These are phyloP conservation scores for Slavum lentiscoides DNA, from an alignment of 2,888 invertebrate species.

Conservation along the genomic window DNA sequence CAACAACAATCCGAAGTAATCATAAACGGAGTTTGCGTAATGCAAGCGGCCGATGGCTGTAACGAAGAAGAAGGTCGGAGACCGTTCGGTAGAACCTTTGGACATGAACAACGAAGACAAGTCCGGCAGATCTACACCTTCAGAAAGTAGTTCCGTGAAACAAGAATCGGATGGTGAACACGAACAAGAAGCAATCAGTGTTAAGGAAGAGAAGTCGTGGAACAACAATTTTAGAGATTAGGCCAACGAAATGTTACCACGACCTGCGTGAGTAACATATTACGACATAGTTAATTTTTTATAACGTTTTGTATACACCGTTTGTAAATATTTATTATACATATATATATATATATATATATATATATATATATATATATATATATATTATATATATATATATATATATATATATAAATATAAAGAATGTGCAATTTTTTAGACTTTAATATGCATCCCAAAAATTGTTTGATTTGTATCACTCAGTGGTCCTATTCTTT, in stretches of 20 bases:
- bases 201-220: slow-evolving; percentile 51
- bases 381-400: slow-evolving; percentile 25
- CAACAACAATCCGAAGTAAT: slow-evolving; percentile 74
- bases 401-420: slow-evolving; percentile 26
- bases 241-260: slow-evolving; percentile 44
- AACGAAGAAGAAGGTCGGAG: slow-evolving; percentile 60
- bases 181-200: slow-evolving; percentile 45
- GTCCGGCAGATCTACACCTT: slow-evolving; percentile 41
- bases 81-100: slow-evolving; percentile 78
- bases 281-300: slow-evolving; percentile 48
- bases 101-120: slow-evolving; percentile 63
- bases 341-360: slow-evolving; percentile 46
- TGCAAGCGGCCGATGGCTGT: slow-evolving; percentile 74
- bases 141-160: slow-evolving; percentile 34
- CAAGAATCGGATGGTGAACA: slow-evolving; percentile 45
- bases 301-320: slow-evolving; percentile 48
- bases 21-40: slow-evolving; percentile 91
- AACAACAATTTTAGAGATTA: slow-evolving; percentile 53
- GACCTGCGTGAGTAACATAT: slow-evolving; percentile 32
- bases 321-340: slow-evolving; percentile 51
- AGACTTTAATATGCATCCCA: slow-evolving; percentile 46
- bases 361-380: slow-evolving; percentile 25
- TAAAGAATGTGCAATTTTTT: slow-evolving; percentile 52
- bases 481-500: slow-evolving; percentile 46
- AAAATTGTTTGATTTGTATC: slow-evolving; percentile 52